These are phyloP conservation scores for Orchesellides sinensis DNA, from an alignment of 2,888 invertebrate species.

Conservation along the genomic window DNA sequence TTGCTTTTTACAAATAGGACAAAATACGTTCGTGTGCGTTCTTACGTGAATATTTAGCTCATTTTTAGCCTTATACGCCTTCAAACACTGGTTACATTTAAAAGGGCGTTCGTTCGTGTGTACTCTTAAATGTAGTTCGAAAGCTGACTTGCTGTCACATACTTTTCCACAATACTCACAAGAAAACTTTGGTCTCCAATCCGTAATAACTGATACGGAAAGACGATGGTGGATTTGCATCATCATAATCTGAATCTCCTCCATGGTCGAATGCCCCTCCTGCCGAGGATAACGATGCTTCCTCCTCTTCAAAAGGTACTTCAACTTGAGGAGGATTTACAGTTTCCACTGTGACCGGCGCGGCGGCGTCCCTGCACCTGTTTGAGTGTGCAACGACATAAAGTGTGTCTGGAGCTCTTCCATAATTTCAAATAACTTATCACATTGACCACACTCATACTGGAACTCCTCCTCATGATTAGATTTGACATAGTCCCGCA, in stretches of 20 bases:
- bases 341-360: too few relatives aligned
- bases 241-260: background rate
- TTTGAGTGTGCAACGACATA: background rate
- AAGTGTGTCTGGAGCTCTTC: background rate
- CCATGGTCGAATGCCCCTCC: background rate
- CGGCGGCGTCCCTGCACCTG: too few relatives aligned
- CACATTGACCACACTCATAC: constrained; percentile 16
- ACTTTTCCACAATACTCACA: background rate
- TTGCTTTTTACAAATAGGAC: constrained; percentile 1
- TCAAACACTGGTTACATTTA: background rate
- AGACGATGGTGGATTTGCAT: background rate
- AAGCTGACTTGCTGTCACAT: background rate
- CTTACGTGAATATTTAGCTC: background rate
- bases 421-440: background rate
- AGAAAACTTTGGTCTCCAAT: background rate
- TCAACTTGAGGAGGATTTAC: too few relatives aligned
- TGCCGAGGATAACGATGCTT: background rate
- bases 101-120: background rate
- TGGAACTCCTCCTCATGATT: background rate
- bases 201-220: background rate
- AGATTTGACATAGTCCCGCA: too few relatives aligned
- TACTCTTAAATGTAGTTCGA: background rate
- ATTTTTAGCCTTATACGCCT: background rate
- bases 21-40: background rate
- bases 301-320: too few relatives aligned